Base-by-base conservation (phyloP, 2,113 vertebrate species). In the Epinephelus lanceolatus region DNA sequence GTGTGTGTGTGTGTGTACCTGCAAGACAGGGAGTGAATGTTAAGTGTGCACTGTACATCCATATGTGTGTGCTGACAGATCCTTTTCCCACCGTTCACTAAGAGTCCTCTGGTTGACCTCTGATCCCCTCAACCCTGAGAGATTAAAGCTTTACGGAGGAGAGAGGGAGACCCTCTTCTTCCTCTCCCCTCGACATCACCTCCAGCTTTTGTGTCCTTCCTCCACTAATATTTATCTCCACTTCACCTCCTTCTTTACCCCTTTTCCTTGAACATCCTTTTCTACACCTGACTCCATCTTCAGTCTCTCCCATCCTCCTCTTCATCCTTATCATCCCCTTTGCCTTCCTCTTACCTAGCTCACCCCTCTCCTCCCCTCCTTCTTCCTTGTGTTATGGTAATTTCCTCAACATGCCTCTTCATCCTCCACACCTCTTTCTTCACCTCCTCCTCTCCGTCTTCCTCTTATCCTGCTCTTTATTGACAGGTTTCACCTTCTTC, bases 51-150 rank as follows among this genome's bases (percentile, higher is more conserved):
- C 59, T 79, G 13, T 60, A 27, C 33, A 45, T 42, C 5, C 5
- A 23, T 60, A 55, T 52, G 52, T 71, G 69, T 78, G 74, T 63
- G 85, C 80, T 88, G 86, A 88, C 86, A 72, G 83, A 79, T 88
- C 71, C 89, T 89, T 92, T 91, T 88, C 86, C 86, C 84, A 76
- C 76, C 57, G 15, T 73, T 76, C 89, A 72, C 63, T 81, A 37
- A 19, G 71, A 89, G 85, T 80, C 79, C 77, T 89, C 76, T 37
- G 55, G 30, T 25, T 86, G 88, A 93, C 87, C 87, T 91, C 73
- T 92, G 74, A 81, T 83, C 72, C 73, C 74, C 59, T 83, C 53
- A 78, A 40, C 77, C 62, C 71, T n/a, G 56, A 56, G 77, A 83
- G 86, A 89, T 91, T 86, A 89, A 69, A 71, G 52, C n/a, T 75